These are phyloP conservation scores for Pandemis corylana DNA, from an alignment of 2,888 invertebrate species.

Conservation along the genomic window DNA sequence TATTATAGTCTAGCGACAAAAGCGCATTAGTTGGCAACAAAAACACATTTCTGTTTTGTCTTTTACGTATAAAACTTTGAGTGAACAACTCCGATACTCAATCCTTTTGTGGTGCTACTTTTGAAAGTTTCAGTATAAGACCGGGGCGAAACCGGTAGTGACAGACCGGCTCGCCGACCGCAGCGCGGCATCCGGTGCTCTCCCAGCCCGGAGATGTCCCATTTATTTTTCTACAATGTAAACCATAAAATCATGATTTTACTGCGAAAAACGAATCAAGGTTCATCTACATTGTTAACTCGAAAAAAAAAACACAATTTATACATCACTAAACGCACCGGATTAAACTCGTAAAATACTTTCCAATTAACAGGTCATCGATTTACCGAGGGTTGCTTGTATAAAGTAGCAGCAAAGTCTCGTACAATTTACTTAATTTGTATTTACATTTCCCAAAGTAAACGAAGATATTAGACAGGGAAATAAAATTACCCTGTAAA, in stretches of 20 bases:
- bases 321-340: background rate
- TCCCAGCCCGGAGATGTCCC: conserved; percentile 57
- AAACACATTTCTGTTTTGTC: conserved; percentile 67
- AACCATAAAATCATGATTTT: conserved; percentile 18
- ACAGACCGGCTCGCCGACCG: conserved; percentile 51
- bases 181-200: conserved; percentile 43
- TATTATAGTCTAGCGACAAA: conserved; percentile 5
- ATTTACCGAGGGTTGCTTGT: conserved; percentile 32
- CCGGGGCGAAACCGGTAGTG: conserved; percentile 59
- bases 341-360: conserved; percentile 31
- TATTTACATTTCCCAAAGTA: conserved; percentile 37
- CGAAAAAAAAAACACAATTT: conserved; percentile 1
- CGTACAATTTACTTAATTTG: conserved; percentile 38
- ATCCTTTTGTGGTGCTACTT: conserved; percentile 76
- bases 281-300: conserved; percentile 6
- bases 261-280: conserved; percentile 1
- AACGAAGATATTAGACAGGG: conserved; percentile 38
- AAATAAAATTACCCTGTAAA: conserved; percentile 40
- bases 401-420: conserved; percentile 30
- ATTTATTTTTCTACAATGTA: conserved; percentile 59
- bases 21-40: conserved; percentile 51
- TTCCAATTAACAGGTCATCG: conserved; percentile 36
- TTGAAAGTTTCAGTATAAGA: conserved; percentile 67
- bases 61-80: conserved; percentile 72
- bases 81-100: conserved; percentile 80